A percentile compares a stretch with the other conserved stretches of the same genome.
These are phyloP conservation scores for Psittacula echo DNA, from an alignment of 2,797 vertebrate species.

Conservation along the genomic window DNA sequence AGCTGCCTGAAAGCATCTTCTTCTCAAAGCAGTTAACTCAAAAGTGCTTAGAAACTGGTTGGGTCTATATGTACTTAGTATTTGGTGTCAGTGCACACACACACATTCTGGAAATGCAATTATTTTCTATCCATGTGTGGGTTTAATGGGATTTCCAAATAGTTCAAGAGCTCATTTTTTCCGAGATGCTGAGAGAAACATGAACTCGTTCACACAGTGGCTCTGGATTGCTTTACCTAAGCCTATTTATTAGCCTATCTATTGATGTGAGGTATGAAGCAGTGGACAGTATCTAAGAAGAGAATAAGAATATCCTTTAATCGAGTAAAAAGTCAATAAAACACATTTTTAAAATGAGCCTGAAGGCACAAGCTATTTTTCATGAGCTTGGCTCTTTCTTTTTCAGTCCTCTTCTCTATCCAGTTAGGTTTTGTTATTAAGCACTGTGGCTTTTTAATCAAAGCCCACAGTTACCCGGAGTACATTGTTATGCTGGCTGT, in stretches of 20 bases:
- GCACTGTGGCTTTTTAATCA: conserved; percentile 65
- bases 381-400: background rate
- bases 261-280: background rate
- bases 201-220: background rate
- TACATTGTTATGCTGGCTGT: conserved; percentile 66
- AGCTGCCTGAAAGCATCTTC: conserved; percentile 20
- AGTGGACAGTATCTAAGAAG: background rate
- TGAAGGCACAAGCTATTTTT: background rate
- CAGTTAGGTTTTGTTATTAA: conserved; percentile 54
- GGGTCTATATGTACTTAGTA: background rate
- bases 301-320: conserved; percentile 50
- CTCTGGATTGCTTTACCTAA: conserved; percentile 15
- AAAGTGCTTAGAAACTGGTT: background rate
- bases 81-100: conserved; percentile 10
- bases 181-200: conserved; percentile 14
- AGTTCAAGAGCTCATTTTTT: conserved; percentile 33
- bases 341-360: conserved; percentile 23
- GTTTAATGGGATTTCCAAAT: conserved; percentile 36
- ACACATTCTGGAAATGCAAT: conserved; percentile 26
- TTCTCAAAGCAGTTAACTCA: background rate
- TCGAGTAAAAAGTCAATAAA: conserved; percentile 36
- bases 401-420: conserved; percentile 1
- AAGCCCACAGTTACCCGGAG: conserved; percentile 44
- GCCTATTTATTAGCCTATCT: background rate
- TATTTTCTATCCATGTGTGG: conserved; percentile 35